These are phyloP conservation scores for Gallinago undulata DNA, from an alignment of 2,113 vertebrate genomes.

Conservation along the genomic window DNA sequence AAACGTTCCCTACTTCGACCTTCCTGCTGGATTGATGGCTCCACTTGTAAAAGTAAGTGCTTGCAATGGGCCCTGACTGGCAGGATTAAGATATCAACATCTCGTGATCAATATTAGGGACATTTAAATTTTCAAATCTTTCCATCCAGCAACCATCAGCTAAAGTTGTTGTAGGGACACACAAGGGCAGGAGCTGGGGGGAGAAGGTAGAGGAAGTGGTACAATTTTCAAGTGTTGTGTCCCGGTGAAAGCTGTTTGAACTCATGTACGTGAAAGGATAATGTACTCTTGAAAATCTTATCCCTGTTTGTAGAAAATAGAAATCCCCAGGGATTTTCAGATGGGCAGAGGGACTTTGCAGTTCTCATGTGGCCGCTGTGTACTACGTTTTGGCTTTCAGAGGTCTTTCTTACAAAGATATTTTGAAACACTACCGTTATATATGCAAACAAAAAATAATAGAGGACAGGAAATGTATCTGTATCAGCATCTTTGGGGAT, in stretches of 20 bases:
- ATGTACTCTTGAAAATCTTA: neutral
- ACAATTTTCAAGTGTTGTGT: neutral
- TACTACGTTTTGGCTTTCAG: neutral
- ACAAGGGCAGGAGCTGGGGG: neutral
- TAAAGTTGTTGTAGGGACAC: neutral
- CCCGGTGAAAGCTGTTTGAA: neutral
- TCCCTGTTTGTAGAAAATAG: neutral
- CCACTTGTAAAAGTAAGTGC: conserved; percentile 89
- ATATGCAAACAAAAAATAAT: neutral
- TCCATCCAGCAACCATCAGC: neutral
- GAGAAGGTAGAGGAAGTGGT: neutral
- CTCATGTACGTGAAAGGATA: neutral
- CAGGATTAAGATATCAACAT: neutral
- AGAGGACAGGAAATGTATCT: neutral
- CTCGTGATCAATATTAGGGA: neutral
- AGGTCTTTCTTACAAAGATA: neutral
- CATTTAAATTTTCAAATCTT: fast-evolving
- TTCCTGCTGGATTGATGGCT: conserved; percentile 97
- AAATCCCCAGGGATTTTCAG: neutral
- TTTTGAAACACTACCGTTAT: neutral
- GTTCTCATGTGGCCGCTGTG: neutral
- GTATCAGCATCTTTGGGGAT: neutral
- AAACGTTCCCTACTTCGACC: conserved; percentile 96
- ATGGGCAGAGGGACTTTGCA: neutral
- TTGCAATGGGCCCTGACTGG: neutral